A percentile compares a stretch with the other conserved stretches of the same genome.
phyloP scores from a whole-genome alignment of 2,888 invertebrate species.

The Omphaloscelis lunosa region DNA sequence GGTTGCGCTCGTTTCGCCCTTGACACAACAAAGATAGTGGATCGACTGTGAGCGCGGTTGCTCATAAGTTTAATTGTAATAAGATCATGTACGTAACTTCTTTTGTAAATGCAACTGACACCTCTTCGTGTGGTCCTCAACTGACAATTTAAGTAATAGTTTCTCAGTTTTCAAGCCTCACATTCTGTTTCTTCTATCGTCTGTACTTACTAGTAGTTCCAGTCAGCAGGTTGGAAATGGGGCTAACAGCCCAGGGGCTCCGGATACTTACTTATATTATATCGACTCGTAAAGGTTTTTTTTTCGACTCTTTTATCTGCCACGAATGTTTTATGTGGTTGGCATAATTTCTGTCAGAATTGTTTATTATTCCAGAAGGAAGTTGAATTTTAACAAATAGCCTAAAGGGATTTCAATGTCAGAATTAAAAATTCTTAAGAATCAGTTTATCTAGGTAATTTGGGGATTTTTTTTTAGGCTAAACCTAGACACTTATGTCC shows the following conservation, averaged over 20 bases:
- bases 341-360: too few relatives aligned
- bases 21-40: slow-evolving; percentile 27
- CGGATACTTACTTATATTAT: neutral
- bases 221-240: neutral
- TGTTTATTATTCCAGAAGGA: neutral
- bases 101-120: neutral
- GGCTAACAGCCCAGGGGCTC: neutral
- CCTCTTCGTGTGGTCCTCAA: neutral
- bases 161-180: neutral
- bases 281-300: neutral
- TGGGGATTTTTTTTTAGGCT: neutral
- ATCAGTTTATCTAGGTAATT: neutral
- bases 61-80: slow-evolving; percentile 34
- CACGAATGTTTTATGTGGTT: neutral
- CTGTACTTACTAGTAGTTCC: neutral
- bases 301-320: neutral
- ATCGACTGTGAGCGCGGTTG: slow-evolving; percentile 20
- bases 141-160: neutral
- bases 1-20: slow-evolving; percentile 20
- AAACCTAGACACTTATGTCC: neutral
- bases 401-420: neutral
- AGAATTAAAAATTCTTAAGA: neutral
- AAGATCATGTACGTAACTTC: slow-evolving; percentile 9
- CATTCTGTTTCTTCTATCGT: neutral
- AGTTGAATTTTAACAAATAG: neutral